Evolutionary conservation across 2,113 vertebrate genomes (phyloP).

Genomic region (Macquaria ambigua): DNA sequence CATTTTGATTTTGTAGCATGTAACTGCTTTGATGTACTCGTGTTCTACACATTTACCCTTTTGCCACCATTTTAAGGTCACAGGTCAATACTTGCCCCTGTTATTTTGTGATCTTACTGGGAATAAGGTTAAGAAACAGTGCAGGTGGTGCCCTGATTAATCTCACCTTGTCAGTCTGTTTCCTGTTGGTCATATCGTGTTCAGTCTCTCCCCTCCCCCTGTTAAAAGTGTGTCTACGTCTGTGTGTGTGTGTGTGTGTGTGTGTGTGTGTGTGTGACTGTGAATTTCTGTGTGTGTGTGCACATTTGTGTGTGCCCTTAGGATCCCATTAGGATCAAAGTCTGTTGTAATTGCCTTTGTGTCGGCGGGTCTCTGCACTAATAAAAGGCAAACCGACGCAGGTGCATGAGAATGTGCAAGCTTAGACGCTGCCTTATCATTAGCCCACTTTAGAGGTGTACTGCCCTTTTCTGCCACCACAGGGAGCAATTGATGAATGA

Average conservation of each 20-base stretch:
- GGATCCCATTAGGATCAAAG: constrained; percentile 74
- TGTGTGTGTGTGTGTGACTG: neutral
- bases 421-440: constrained; percentile 70
- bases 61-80: neutral
- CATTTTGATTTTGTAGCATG: neutral
- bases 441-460: constrained; percentile 72
- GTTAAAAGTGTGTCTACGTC: neutral
- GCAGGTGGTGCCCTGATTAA: constrained; percentile 19
- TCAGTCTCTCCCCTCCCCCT: constrained; percentile 1
- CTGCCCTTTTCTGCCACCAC: constrained; percentile 77
- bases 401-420: constrained; percentile 65
- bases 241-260: neutral
- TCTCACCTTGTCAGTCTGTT: constrained; percentile 15
- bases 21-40: neutral
- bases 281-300: constrained; percentile 21
- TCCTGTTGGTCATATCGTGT: constrained; percentile 20
- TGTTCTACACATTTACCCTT: neutral
- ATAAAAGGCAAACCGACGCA: constrained; percentile 72
- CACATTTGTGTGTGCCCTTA: constrained; percentile 43
- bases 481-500: constrained; percentile 71
- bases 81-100: neutral
- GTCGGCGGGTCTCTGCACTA: constrained; percentile 70
- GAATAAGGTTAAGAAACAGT: neutral
- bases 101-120: neutral
- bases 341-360: constrained; percentile 77